Evolutionary conservation across 1,140 invertebrate genomes (phyloP).

Genomic region (Lysiphlebus fabarum): DNA sequence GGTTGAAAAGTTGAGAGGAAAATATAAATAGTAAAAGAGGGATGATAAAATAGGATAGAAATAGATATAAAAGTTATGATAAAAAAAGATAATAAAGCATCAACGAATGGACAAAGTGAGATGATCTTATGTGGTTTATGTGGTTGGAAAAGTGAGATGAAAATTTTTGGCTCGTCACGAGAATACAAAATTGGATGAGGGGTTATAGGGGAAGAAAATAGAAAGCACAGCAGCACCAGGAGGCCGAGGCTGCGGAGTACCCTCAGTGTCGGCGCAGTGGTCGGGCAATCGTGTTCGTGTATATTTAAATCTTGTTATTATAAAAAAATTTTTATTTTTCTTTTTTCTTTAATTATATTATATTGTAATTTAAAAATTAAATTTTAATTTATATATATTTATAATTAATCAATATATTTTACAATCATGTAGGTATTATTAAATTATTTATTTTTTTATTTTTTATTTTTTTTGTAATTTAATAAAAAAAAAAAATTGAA

Average conservation of each 20-base stretch:
- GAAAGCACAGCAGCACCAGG: conserved; percentile 38
- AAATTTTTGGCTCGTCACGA: conserved; percentile 16
- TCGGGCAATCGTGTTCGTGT: conserved; percentile 52
- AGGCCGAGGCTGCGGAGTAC: conserved; percentile 54
- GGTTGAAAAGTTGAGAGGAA: conserved; percentile 1
- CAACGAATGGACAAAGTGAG: conserved; percentile 26
- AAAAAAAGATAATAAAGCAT: no score
- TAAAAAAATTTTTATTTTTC: conserved; percentile 18
- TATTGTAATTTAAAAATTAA: no score
- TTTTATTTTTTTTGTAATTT: no score
- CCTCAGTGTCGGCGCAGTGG: conserved; percentile 56
- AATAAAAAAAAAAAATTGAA: no score
- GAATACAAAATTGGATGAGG: conserved; percentile 21
- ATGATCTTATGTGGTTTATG: conserved; percentile 15
- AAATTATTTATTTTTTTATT: no score
- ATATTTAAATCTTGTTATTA: conserved; percentile 37
- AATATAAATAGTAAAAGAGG: conserved; percentile 8
- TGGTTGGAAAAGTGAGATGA: neutral
- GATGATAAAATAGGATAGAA: conserved; percentile 4
- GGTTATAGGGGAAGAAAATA: conserved; percentile 9
- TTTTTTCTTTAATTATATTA: neutral
- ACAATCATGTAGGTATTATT: no score
- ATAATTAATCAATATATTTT: no score
- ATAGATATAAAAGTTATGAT: conserved; percentile 18
- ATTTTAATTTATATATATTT: no score